A percentile compares a stretch with the other conserved stretches of the same genome.
These are phyloP conservation scores for Poeciliopsis turrubarensis DNA, from an alignment of 2,113 vertebrate species.

Conservation along the genomic window DNA sequence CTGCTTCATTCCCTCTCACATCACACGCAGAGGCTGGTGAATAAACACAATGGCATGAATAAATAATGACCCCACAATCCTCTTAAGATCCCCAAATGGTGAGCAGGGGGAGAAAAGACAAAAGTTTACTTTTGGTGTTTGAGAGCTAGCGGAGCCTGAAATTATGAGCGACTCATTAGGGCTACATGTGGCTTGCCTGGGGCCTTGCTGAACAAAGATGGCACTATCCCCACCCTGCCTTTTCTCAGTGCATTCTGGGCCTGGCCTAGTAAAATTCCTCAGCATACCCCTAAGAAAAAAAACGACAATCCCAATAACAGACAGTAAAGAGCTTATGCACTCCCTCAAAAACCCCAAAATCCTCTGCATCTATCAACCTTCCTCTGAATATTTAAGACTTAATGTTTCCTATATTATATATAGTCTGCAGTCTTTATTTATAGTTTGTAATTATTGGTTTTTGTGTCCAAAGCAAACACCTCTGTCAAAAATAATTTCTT, in stretches of 20 bases:
- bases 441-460: neutral
- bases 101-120: conserved; percentile 48
- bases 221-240: conserved; percentile 59
- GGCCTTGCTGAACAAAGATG: conserved; percentile 69
- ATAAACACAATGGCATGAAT: conserved; percentile 79
- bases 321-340: conserved; percentile 49
- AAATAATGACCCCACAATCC: conserved; percentile 78
- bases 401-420: conserved; percentile 8
- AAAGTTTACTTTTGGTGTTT: conserved; percentile 80
- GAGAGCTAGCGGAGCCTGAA: conserved; percentile 76
- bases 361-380: conserved; percentile 24
- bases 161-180: conserved; percentile 78
- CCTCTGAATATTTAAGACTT: conserved; percentile 10
- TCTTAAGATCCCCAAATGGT: conserved; percentile 72
- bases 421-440: neutral
- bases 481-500: conserved; percentile 40
- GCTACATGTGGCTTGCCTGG: conserved; percentile 73
- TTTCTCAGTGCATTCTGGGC: conserved; percentile 59
- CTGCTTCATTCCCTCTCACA: conserved; percentile 57
- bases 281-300: conserved; percentile 63
- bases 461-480: conserved; percentile 22
- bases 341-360: conserved; percentile 31
- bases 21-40: conserved; percentile 66
- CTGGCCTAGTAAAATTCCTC: conserved; percentile 68
- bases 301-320: conserved; percentile 53